Evolutionary conservation across 2,888 invertebrate genomes (phyloP), one percentile per base, ranked within the genome.

Genomic region (Caenorhabditis sp.): DNA sequence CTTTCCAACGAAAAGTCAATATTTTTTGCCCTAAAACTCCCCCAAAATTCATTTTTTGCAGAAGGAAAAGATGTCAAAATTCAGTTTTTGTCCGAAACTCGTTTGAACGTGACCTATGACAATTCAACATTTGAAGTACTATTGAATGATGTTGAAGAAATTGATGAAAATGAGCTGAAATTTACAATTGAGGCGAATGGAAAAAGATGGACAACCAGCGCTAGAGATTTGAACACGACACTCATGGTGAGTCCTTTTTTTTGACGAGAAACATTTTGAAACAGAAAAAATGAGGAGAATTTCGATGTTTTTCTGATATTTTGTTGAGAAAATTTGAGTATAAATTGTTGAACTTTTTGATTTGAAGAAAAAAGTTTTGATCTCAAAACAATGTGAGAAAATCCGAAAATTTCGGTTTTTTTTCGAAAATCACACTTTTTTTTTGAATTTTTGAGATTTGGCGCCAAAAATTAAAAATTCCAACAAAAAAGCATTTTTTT

Each of bases 161-260:
- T 61, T 19, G 66, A 59, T 31, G 60, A 65, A 17, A 37, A 73
- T 27, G 75, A 72, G 49, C 60, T 82, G 24, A 57, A 62, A 53
- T 84, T 81, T 76, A 75, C 78, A 1, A 49, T 84, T 21, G 84
- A 85, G 63, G 66, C 77, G 5, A 76, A 79, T 26, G 84, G 80
- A n/a, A 77, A 82, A 54, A 66, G 81, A 43, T 84, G 85, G 84
- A 66, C 63, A 24, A 76, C 77, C 37, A 74, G 75, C 49, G 84
- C 81, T 1, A 79, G 83, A 6, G 74, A 75, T 60, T 64, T 85
- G 19, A 67, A 66, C 24, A 72, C 82, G 14, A 65, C 73, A 5
- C 55, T 81, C 10, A 73, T 78, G 65, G 82, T 83, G 49, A 60
- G 76, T 6, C 3, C 19, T 37, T 21, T 26, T n/a, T n/a, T n/a